A percentile compares a stretch with the other conserved stretches of the same genome.
Evolutionary conservation across 2,797 vertebrate species (phyloP).

Genomic region (Fistularia tabacaria): DNA sequence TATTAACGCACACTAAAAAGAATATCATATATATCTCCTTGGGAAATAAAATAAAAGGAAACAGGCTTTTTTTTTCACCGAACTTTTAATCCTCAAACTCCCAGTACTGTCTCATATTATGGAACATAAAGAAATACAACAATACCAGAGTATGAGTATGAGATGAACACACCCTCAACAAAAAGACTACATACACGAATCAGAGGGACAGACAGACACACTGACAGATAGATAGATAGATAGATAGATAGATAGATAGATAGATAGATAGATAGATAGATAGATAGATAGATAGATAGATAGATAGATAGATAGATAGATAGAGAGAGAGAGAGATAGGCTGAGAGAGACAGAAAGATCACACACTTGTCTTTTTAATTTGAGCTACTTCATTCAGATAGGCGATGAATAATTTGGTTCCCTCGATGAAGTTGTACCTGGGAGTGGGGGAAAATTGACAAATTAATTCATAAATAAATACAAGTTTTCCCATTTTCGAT

Average conservation of each 20-base stretch:
- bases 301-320: conserved; percentile 16
- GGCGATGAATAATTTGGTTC: conserved; percentile 84
- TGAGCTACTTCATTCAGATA: conserved; percentile 76
- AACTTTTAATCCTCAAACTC: too few species aligned
- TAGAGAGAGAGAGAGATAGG: conserved; percentile 5
- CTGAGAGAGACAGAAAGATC: conserved; percentile 6
- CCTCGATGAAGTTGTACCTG: conserved; percentile 87
- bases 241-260: conserved; percentile 23
- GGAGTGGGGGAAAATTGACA: conserved; percentile 4
- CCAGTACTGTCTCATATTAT: too few species aligned
- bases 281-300: conserved; percentile 28
- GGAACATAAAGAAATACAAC: too few species aligned
- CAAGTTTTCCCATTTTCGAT: too few species aligned
- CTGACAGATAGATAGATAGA: conserved; percentile 12
- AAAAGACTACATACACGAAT: too few species aligned
- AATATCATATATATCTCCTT: too few species aligned
- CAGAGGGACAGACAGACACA: too few species aligned
- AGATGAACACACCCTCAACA: too few species aligned
- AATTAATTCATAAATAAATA: not conserved
- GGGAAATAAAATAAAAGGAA: too few species aligned
- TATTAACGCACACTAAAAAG: too few species aligned
- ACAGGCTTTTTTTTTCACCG: too few species aligned
- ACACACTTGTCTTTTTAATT: conserved; percentile 54
- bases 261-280: conserved; percentile 26
- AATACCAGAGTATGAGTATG: too few species aligned